A percentile compares a stretch with the other conserved stretches of the same genome.
Evolutionary conservation across 2,113 vertebrate species (phyloP).

Genomic region (Dromiciops gliroides): DNA sequence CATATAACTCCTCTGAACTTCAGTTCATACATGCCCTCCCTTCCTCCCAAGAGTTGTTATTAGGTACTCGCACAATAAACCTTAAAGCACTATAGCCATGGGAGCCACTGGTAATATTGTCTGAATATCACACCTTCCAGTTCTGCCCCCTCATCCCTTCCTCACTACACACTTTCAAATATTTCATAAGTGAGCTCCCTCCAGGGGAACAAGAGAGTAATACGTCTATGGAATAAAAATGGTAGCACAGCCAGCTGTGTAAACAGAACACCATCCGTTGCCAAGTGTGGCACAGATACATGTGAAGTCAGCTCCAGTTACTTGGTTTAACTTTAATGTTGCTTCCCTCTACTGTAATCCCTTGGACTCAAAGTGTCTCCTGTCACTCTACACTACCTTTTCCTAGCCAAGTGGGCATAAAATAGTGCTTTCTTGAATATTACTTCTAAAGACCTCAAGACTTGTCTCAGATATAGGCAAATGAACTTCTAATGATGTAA

Average conservation of each 20-base stretch:
- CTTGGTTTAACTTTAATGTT: slow-evolving; percentile 35
- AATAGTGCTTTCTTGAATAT: neutral
- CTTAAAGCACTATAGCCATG: neutral
- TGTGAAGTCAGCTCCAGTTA: slow-evolving; percentile 48
- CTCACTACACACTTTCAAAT: neutral
- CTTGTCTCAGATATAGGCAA: slow-evolving; percentile 40
- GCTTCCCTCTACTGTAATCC: slow-evolving; percentile 37
- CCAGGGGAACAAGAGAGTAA: slow-evolving; percentile 48
- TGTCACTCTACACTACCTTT: neutral
- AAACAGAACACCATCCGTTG: slow-evolving; percentile 26
- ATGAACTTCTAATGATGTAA: neutral
- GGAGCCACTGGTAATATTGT: neutral
- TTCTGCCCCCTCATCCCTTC: neutral
- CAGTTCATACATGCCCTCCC: neutral
- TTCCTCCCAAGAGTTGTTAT: neutral
- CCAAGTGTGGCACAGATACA: slow-evolving; percentile 30
- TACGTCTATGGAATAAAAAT: slow-evolving; percentile 31
- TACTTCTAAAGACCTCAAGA: slow-evolving; percentile 55
- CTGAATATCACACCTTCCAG: neutral
- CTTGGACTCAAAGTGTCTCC: slow-evolving; percentile 31
- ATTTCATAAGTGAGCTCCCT: neutral
- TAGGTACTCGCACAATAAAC: neutral
- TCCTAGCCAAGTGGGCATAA: slow-evolving; percentile 34
- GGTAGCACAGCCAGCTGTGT: slow-evolving; percentile 1
- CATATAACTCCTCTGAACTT: neutral